Evolutionary conservation across 2,797 vertebrate genomes (phyloP), one percentile per base, ranked within the genome.

Genomic region (Melanotaenia parkinsoni): DNA sequence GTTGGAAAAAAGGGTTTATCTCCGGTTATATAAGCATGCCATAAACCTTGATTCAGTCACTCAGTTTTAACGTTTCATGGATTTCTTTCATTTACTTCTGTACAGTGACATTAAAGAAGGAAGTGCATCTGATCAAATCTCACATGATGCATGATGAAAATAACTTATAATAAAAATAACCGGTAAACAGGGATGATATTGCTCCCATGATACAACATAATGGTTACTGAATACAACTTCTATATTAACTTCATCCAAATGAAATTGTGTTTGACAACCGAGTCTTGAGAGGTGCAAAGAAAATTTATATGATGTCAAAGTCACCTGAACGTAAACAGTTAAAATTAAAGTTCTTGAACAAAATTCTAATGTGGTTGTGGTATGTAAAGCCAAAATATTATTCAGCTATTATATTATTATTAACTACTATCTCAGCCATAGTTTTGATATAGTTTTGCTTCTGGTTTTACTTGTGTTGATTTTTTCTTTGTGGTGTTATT

Each of bases 1-100:
- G 12, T 38, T 11, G n/a, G 47, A 74, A 60, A 70, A 69, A n/a
- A 28, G 33, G 68, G 73, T 13, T 63, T 53, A 54, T 63, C 16
- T 69, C 5, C 3, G 33, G 5, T 33, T 33, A 33, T 33, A 13
- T 47, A 74, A 40, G 26, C 18, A 24, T 9, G 22, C 54, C 22
- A 22, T 24, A n/a, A 51, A 57, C 54, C 26, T 18, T 30, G 20
- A 47, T 47, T 63, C 22, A 57, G 22, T 24, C 7, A 51, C n/a
- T 50, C n/a, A 9, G 20, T n/a, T 40, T 9, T 33, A 24, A 11
- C 8, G 10, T 47, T 33, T 58, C 22, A 45, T 16, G 58, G 22
- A 40, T 60, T 24, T 20, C 4, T 4, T 14, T 10, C 13, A 13
- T 43, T 51, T 28, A 30, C 9, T 59, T 33, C 32, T n/a, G 16